These are phyloP conservation scores for Spicauda simplicius DNA, from an alignment of 2,888 invertebrate species.

Conservation along the genomic window DNA sequence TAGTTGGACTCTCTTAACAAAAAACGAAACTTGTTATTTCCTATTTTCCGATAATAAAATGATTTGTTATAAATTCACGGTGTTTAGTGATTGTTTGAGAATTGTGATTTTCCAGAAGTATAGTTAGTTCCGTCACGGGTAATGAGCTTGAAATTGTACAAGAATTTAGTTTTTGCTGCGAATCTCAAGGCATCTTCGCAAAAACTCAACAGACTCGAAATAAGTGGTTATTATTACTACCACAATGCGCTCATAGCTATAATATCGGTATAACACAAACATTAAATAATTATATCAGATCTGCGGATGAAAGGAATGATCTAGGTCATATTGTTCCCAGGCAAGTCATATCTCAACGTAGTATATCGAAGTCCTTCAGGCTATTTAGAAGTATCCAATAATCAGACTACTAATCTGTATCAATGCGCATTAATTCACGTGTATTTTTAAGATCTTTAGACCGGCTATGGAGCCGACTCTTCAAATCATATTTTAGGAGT, in stretches of 20 bases:
- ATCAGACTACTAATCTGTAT: no score
- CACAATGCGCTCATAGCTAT: neutral
- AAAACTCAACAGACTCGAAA: conserved; percentile 1
- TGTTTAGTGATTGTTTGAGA: conserved; percentile 8
- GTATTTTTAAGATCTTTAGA: no score
- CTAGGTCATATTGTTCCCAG: no score
- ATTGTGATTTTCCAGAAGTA: conserved; percentile 8
- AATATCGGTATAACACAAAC: neutral
- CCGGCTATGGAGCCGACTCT: no score
- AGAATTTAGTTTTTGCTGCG: conserved; percentile 28
- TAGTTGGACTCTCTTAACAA: neutral
- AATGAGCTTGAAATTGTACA: conserved; percentile 28
- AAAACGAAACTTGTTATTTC: neutral
- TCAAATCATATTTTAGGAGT: no score
- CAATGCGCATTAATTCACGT: no score
- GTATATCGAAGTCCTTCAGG: no score
- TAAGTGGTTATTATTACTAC: neutral
- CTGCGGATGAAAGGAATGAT: no score
- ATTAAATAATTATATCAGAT: neutral
- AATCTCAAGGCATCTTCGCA: conserved; percentile 25
- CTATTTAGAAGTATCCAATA: no score
- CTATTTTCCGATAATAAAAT: neutral
- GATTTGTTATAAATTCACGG: conserved; percentile 3
- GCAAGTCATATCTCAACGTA: no score
- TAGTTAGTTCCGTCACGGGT: conserved; percentile 14